Base-by-base conservation (phyloP, 2,888 invertebrate species). In the Autographa gamma region DNA sequence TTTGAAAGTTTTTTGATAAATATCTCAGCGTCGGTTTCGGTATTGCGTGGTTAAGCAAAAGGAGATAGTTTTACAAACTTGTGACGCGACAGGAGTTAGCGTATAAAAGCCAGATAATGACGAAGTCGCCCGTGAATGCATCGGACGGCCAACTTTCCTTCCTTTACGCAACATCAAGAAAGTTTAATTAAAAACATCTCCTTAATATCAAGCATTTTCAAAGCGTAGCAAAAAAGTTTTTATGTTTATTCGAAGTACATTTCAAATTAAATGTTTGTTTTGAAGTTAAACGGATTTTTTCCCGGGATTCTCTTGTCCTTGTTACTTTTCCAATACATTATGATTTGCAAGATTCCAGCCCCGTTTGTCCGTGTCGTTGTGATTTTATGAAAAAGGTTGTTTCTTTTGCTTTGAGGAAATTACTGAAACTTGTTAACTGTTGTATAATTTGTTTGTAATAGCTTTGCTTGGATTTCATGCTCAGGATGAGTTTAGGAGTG, bases 131-230 rank as follows among this genome's bases (percentile, higher is more conserved):
- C 68, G 54, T 80, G 63, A 81, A 81, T 74, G 69, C 74, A 25
- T 61, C 48, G 73, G 77, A 70, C 73, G 73, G 71, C 48, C 52
- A 66, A 85, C 86, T 70, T 85, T 88, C 74, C 76, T 75, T 60
- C 60, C 62, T 72, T 65, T 63, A 80, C 62, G 85, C 84, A 84
- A 83, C 85, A 86, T 88, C 84, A 90, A 86, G 89, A 82, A 90
- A 90, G 86, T 92, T 93, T 92, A 91, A 92, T 93, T 91, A 92
- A 91, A 89, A 91, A 87, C 84, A 90, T 89, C 81, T 80, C 81
- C 84, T 84, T 83, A 82, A 89, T 88, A 88, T 87, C 81, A 86
- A 77, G 82, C 71, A 78, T 80, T 82, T 85, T 81, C 77, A 87
- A 86, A 86, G 86, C 76, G 79, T 65, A 85, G 80, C 82, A 70